phyloP scores from a whole-genome alignment of 1,140 invertebrate genomes.

The Bicyclus anynana region DNA sequence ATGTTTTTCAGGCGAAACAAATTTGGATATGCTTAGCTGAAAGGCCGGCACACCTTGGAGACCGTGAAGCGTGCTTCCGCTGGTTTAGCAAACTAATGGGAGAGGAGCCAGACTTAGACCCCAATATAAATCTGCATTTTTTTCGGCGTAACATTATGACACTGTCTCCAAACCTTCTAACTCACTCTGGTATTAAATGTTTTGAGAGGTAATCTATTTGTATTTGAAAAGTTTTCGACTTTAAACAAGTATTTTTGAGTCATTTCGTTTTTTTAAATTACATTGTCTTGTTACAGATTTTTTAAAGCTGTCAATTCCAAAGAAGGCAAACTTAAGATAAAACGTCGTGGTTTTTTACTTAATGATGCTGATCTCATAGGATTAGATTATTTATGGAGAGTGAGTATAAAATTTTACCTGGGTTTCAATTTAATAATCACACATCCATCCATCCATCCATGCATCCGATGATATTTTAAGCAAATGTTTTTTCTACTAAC shows the following conservation, averaged over 20 bases:
- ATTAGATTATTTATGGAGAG: slow-evolving; percentile 97
- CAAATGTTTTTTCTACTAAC: too few relatives aligned
- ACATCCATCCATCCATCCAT: neutral
- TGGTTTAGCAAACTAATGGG: slow-evolving; percentile 99
- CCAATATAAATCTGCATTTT: slow-evolving; percentile 97
- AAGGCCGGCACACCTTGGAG: slow-evolving; percentile 92
- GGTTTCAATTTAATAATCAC: neutral
- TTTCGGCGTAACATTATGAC: slow-evolving; percentile 97
- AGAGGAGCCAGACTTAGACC: slow-evolving; percentile 97
- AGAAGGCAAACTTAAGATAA: slow-evolving; percentile 94
- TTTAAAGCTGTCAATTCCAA: slow-evolving; percentile 98
- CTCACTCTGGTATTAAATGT: slow-evolving; percentile 96
- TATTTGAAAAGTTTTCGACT: neutral
- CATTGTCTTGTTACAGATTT: slow-evolving; percentile 80
- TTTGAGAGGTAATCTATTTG: slow-evolving; percentile 72
- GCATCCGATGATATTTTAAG: too few relatives aligned
- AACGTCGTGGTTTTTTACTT: slow-evolving; percentile 88
- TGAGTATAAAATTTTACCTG: slow-evolving; percentile 51
- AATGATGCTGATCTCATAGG: slow-evolving; percentile 95
- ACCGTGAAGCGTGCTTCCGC: slow-evolving; percentile 97
- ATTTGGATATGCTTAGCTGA: slow-evolving; percentile 98
- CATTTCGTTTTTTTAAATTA: neutral
- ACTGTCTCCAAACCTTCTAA: slow-evolving; percentile 93
- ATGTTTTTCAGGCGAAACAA: slow-evolving; percentile 86
- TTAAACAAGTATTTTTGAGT: neutral